These are phyloP conservation scores for Drosophila carrolli DNA, from an alignment of 1,140 invertebrate genomes.

Conservation along the genomic window DNA sequence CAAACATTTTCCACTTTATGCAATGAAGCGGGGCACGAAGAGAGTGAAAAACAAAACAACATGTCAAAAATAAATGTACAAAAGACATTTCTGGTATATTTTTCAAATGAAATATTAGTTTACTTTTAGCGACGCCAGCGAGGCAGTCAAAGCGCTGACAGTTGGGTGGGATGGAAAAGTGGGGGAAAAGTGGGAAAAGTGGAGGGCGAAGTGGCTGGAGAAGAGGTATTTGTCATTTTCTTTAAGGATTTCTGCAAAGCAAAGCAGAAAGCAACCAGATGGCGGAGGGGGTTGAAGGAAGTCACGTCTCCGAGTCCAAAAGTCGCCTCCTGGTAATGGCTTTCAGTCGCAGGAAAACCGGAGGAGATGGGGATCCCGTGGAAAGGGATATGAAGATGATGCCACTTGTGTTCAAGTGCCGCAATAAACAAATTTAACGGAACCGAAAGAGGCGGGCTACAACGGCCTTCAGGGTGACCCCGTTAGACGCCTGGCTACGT, in stretches of 20 bases:
- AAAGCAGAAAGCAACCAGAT: constrained; percentile 58
- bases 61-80: constrained; percentile 82
- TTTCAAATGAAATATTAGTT: constrained; percentile 82
- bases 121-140: constrained; percentile 71
- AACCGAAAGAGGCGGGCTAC: constrained; percentile 46
- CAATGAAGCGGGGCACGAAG: constrained; percentile 52
- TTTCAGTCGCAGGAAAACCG: constrained; percentile 15
- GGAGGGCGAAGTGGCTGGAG: neutral
- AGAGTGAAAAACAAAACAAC: constrained; percentile 76
- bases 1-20: constrained; percentile 67
- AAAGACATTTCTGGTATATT: constrained; percentile 80
- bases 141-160: constrained; percentile 76
- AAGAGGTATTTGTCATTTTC: constrained; percentile 76
- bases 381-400: constrained; percentile 62
- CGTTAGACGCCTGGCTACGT: constrained; percentile 49
- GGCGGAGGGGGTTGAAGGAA: constrained; percentile 19
- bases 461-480: constrained; percentile 43
- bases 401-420: constrained; percentile 80
- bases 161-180: constrained; percentile 19
- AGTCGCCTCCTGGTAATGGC: constrained; percentile 46
- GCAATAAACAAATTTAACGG: constrained; percentile 79
- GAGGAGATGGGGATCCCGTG: neutral
- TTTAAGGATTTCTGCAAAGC: constrained; percentile 79
- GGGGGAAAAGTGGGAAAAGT: neutral
- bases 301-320: constrained; percentile 67